phyloP scores from a whole-genome alignment of 2,113 vertebrate genomes.

The Capra hircus region DNA sequence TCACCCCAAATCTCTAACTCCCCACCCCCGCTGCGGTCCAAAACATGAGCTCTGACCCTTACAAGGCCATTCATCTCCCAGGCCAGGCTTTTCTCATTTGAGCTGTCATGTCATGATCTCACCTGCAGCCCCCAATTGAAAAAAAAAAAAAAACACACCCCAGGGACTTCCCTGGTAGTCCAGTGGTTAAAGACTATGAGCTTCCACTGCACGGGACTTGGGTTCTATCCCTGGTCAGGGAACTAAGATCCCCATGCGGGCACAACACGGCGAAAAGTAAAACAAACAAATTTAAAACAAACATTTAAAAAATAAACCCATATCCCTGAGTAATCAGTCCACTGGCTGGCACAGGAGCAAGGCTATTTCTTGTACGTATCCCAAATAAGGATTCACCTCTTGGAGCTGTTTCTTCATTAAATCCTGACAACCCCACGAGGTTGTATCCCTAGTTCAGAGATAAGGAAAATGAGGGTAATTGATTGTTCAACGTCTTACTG shows the following conservation, averaged over 20 bases:
- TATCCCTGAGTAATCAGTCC: background rate
- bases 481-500: background rate
- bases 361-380: fast-evolving
- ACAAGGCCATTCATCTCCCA: background rate
- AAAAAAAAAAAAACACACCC: background rate
- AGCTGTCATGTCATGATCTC: background rate
- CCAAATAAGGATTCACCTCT: background rate
- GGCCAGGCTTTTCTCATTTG: background rate
- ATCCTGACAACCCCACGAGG: background rate
- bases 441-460: background rate
- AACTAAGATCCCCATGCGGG: background rate
- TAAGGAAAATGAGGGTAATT: background rate
- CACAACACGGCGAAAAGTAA: background rate
- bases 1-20: background rate
- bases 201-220: background rate
- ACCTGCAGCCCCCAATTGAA: background rate
- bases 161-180: background rate
- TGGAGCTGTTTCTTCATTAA: background rate
- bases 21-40: background rate
- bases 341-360: fast-evolving
- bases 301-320: background rate
- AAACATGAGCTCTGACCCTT: background rate
- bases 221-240: background rate
- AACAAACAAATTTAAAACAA: background rate
- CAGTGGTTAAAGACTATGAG: background rate